These are phyloP conservation scores for Procambarus clarkii DNA, from an alignment of 1,140 invertebrate genomes.

Conservation along the genomic window DNA sequence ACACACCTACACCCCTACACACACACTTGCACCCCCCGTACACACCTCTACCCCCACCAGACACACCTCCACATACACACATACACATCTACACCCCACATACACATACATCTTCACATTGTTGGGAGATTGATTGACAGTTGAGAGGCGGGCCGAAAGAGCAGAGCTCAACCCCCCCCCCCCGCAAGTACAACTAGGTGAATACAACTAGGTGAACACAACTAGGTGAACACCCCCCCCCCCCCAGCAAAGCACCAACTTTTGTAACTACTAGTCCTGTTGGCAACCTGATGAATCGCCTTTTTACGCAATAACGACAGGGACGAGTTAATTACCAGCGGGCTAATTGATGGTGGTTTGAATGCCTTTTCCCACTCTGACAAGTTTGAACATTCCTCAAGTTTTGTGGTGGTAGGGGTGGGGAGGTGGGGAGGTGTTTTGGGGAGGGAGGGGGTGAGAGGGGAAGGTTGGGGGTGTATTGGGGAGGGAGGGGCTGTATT, in stretches of 20 bases:
- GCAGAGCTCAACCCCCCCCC: too few relatives aligned
- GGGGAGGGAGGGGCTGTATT: not conserved
- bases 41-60: too few relatives aligned
- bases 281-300: conserved; percentile 43
- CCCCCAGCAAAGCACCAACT: not conserved
- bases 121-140: too few relatives aligned
- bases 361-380: conserved; percentile 30
- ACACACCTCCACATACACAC: not conserved
- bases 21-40: too few relatives aligned
- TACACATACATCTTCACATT: not conserved
- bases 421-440: not conserved
- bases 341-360: conserved; percentile 38
- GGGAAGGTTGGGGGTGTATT: too few relatives aligned
- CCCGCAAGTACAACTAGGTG: too few relatives aligned
- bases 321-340: conserved; percentile 39
- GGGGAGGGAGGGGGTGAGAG: too few relatives aligned
- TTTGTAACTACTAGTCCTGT: conserved; percentile 9
- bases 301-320: conserved; percentile 43
- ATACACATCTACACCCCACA: not conserved
- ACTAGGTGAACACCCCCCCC: too few relatives aligned
- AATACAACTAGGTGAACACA: too few relatives aligned
- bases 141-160: too few relatives aligned
- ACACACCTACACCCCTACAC: too few relatives aligned
- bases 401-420: not conserved
- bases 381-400: conserved; percentile 31